Base-by-base conservation (phyloP, 2,797 vertebrate species). In the Novumbra hubbsi region DNA sequence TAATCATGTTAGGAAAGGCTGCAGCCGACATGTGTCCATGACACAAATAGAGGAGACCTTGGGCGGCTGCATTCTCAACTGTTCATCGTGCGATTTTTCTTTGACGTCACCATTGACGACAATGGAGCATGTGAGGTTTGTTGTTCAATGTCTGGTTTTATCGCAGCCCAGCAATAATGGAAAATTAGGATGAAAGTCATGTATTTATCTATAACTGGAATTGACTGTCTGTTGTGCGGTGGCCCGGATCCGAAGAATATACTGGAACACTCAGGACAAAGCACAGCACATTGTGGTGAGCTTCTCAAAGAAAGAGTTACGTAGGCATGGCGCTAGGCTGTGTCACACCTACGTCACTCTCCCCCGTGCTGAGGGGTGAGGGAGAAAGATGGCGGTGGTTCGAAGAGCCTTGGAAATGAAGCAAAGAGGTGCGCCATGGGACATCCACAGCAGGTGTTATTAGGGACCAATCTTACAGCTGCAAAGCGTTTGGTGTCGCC, bases 371-470 rank as follows among this genome's bases (percentile, higher is more conserved):
- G 16, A 45, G 70, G 21, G 70, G 32, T 16, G 32, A 62, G 70
- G 65, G 41, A 45, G 41, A 45, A 11, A 14, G 41, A 45, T 14
- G 41, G 41, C 41, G 41, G 14, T 45, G 41, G 41, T 45, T 2
- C 21, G 11, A 24, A 55, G 52, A 55, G 52, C 52, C 15, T n/a
- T 3, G n/a, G 3, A 21, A 49, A 27, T 48, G 38, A 71, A 38
- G 9, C 57, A 45, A 63, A 50, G 27, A 73, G 62, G n/a, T 60
- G n/a, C 60, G 14, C 17, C 52, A 24, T 68, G 34, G 75, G 66
- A 48, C 50, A 30, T 83, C 64, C 60, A 27, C 67, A 41, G 45
- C 52, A 55, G 49, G 73, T 65, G 48, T 62, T 79, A 84, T 80
- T 73, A 77, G 57, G 50, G 7, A 28, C 66, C 68, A 49, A 62